Evolutionary conservation across 2,888 invertebrate genomes (phyloP).

Genomic region (Globia sparganii): DNA sequence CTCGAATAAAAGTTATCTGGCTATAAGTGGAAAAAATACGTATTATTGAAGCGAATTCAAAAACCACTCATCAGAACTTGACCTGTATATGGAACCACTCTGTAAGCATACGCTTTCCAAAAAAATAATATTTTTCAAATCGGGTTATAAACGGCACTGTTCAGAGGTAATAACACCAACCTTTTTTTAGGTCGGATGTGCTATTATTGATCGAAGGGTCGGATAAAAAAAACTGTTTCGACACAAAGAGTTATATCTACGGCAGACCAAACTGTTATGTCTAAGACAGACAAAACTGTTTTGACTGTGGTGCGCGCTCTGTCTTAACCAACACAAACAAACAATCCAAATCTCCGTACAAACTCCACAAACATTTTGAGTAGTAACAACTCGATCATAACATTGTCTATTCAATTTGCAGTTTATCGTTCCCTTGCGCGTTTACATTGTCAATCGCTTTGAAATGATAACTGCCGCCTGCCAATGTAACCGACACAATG

Average conservation of each 20-base stretch:
- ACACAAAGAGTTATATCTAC: neutral
- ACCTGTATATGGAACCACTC: neutral
- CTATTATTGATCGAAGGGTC: too few relatives aligned
- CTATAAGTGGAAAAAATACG: neutral
- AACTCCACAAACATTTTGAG: slow-evolving; percentile 52
- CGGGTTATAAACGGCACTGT: neutral
- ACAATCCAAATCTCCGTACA: slow-evolving; percentile 49
- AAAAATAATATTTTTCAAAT: neutral
- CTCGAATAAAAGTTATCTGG: too few relatives aligned
- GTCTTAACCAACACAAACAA: slow-evolving; percentile 22
- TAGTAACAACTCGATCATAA: slow-evolving; percentile 60
- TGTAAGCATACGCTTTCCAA: neutral
- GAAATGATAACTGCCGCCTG: slow-evolving; percentile 53
- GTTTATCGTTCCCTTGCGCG: slow-evolving; percentile 58
- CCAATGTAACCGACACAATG: slow-evolving; percentile 59
- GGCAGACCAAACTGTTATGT: neutral
- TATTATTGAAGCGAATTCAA: neutral
- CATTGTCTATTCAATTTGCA: slow-evolving; percentile 67
- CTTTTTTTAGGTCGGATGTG: too few relatives aligned
- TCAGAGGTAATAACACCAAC: neutral
- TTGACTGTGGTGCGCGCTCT: slow-evolving; percentile 6
- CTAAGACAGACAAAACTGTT: neutral
- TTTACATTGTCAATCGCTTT: slow-evolving; percentile 59
- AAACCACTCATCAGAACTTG: neutral
- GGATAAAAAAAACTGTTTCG: neutral